phyloP scores from a whole-genome alignment of 2,888 invertebrate genomes.

The Ctenicera cuprea region DNA sequence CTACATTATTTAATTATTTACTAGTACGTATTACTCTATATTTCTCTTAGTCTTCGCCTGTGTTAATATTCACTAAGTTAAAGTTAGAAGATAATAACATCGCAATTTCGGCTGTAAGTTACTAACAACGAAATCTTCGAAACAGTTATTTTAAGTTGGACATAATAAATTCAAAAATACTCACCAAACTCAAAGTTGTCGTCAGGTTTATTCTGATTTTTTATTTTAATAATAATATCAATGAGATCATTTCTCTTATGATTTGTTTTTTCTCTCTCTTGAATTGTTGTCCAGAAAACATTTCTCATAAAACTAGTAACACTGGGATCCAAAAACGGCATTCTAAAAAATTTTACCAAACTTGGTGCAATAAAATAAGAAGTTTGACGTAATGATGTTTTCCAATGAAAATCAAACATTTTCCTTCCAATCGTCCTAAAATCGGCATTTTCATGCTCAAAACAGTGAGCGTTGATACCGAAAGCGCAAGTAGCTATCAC shows the following conservation, averaged over 20 bases:
- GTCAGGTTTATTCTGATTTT: not conserved
- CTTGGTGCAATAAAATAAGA: slow-evolving; percentile 61
- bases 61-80: too few relatives aligned
- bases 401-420: slow-evolving; percentile 64
- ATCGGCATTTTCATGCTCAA: slow-evolving; percentile 67
- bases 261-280: slow-evolving; percentile 57
- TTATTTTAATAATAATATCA: slow-evolving; percentile 58
- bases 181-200: slow-evolving; percentile 8
- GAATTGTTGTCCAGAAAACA: slow-evolving; percentile 64
- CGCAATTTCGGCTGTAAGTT: too few relatives aligned
- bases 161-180: too few relatives aligned
- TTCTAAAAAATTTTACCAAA: slow-evolving; percentile 58
- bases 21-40: too few relatives aligned
- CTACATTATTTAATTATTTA: too few relatives aligned
- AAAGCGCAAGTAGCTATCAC: slow-evolving; percentile 72
- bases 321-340: slow-evolving; percentile 61
- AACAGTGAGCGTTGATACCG: slow-evolving; percentile 70
- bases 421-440: slow-evolving; percentile 67
- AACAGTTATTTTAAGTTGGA: too few relatives aligned
- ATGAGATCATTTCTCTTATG: slow-evolving; percentile 66
- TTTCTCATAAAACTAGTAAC: slow-evolving; percentile 62
- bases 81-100: too few relatives aligned
- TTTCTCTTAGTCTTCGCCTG: too few relatives aligned
- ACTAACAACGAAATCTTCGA: too few relatives aligned
- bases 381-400: slow-evolving; percentile 59